Percentiles rank a stretch among this genome's conserved stretches.
These are phyloP conservation scores for Rhea americana DNA, from an alignment of 2,113 vertebrate species.

Conservation along the genomic window DNA sequence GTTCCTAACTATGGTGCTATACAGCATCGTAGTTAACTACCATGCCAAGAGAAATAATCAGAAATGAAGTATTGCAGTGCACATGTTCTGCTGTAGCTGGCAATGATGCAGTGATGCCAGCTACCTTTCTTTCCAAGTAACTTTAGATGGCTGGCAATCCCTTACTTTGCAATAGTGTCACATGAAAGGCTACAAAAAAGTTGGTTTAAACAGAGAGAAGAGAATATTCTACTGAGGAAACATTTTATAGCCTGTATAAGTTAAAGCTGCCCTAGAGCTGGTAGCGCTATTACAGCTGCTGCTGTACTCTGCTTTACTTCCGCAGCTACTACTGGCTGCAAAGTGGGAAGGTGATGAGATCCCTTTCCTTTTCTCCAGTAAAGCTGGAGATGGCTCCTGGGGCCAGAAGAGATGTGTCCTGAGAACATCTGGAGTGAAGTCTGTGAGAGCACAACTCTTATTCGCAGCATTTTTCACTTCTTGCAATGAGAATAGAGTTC, in stretches of 20 bases:
- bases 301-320: too few relatives aligned
- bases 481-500: not conserved
- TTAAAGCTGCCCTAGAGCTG: not conserved
- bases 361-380: not conserved
- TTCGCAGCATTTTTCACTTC: not conserved
- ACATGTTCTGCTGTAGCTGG: not conserved
- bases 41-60: not conserved
- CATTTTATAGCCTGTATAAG: not conserved
- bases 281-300: not conserved
- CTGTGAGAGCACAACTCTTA: not conserved
- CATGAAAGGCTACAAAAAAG: not conserved
- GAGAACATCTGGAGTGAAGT: not conserved
- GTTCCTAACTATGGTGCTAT: not conserved
- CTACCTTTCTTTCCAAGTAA: not conserved
- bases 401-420: not conserved
- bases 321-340: not conserved
- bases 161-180: fast-evolving
- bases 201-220: not conserved
- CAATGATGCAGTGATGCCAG: not conserved
- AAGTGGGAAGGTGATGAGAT: not conserved
- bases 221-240: not conserved
- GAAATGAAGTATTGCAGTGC: not conserved
- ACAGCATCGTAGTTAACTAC: not conserved
- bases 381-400: not conserved
- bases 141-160: fast-evolving